A percentile compares a stretch with the other conserved stretches of the same genome.
phyloP scores from a whole-genome alignment of 2,797 vertebrate species.

The Rhabdophis nuchalis region DNA sequence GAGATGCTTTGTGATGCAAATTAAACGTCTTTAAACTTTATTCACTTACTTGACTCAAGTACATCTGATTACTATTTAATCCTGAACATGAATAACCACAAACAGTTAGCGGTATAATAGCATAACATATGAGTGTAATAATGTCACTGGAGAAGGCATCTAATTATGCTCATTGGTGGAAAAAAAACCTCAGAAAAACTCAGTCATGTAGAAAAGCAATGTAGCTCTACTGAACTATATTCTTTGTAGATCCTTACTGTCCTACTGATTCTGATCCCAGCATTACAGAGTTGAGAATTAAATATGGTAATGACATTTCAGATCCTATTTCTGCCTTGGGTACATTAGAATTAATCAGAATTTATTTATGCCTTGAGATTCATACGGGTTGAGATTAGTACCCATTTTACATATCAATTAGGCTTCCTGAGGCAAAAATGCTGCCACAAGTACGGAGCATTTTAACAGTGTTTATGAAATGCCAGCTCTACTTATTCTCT shows the following conservation, averaged over 20 bases:
- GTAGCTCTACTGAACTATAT: not conserved
- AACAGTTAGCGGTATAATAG: constrained; percentile 33
- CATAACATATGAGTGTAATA: constrained; percentile 19
- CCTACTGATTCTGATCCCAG: not conserved
- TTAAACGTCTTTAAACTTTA: not conserved
- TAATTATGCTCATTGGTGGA: constrained; percentile 5
- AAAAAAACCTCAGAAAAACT: not conserved
- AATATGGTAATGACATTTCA: not conserved
- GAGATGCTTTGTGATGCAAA: constrained; percentile 13
- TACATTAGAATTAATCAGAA: not conserved
- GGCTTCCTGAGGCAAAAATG: not conserved
- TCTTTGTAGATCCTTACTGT: not conserved
- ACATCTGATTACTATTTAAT: constrained; percentile 35
- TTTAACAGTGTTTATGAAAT: not conserved
- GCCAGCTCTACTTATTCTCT: not conserved
- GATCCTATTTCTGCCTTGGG: not conserved
- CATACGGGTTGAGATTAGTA: not conserved
- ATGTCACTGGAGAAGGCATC: constrained; percentile 24
- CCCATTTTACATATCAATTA: not conserved
- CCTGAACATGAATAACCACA: not conserved
- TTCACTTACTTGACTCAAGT: constrained; percentile 38
- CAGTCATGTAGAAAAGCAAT: not conserved
- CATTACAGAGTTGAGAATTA: not conserved
- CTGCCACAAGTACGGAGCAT: not conserved
- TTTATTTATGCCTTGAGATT: not conserved